Base-by-base conservation (phyloP, 2,888 invertebrate genomes). In the Cephus pulcher region DNA sequence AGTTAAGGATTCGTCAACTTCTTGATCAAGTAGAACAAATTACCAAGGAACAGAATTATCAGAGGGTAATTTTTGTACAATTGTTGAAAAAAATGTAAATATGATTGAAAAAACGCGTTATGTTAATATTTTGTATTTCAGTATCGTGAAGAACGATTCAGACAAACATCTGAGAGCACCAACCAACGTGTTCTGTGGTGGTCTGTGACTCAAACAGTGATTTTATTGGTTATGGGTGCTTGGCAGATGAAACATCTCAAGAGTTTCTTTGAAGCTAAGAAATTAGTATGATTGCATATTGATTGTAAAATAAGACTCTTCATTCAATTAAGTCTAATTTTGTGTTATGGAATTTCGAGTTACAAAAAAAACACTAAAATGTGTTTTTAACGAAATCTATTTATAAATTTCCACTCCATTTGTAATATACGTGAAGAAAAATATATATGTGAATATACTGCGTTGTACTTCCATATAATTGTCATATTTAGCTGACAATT, bases 231-330 rank as follows among this genome's bases (percentile, higher is more conserved):
- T 56, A 99, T 99, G 94, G 99, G 99, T 30, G 96, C 98, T 84
- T 99, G 99, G 99, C 99, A 99, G 93, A 99, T 99, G 98, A 95
- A 96, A 88, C 99, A 99, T 94, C 94, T 99, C 84, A 99, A 99
- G 94, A 97, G 97, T 89, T 99, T 99, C 94, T 99, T 99, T 90
- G 99, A 99, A 93, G 99, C 99, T 37, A 99, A 99, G 93, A 99
- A 99, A 94, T 94, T 99, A 90, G 98, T 98, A 75, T 97, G 95
- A 94, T 71, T 3, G 33, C 33, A 71, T 33, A 32, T 34, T 33
- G 1, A 71, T 71, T 71, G 32, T 32, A 32, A 71, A 32, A 71
- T 71, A 71, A 71, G 12, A 71, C 71, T 33, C 30, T 71, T 32
- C 70, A 33, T 71, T 34, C 12, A 30, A 34, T 71, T 71, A 71